Evolutionary conservation across 2,888 invertebrate genomes (phyloP).

Genomic region (Drosophila kuntzei): DNA sequence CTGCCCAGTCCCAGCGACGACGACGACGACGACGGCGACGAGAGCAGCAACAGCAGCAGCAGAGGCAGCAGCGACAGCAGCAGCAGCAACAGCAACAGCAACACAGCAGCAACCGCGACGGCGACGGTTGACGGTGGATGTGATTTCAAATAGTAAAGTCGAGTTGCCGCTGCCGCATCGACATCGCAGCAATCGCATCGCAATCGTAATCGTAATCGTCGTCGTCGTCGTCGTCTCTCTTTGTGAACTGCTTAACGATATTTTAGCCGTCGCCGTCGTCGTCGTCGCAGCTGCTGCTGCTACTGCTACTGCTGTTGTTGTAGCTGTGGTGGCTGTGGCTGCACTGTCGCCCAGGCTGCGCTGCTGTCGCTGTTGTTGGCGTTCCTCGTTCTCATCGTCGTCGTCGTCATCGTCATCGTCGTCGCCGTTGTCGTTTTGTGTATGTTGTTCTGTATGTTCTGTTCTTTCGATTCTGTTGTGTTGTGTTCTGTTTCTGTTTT

Average conservation of each 20-base stretch:
- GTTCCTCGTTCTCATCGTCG: slow-evolving; percentile 17
- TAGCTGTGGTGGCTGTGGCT: slow-evolving; percentile 43
- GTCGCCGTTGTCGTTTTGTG: slow-evolving; percentile 36
- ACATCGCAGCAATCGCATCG: slow-evolving; percentile 65
- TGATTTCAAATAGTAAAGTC: slow-evolving; percentile 75
- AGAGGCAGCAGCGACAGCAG: slow-evolving; percentile 27
- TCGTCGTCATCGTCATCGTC: slow-evolving; percentile 23
- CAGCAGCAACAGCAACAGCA: slow-evolving; percentile 27
- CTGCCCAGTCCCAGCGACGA: slow-evolving; percentile 39
- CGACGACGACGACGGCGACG: slow-evolving; percentile 15
- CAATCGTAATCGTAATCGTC: slow-evolving; percentile 64
- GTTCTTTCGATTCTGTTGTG: slow-evolving; percentile 39
- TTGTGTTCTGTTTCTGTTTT: slow-evolving; percentile 45
- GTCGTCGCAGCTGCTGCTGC: slow-evolving; percentile 28
- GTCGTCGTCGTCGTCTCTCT: slow-evolving; percentile 42
- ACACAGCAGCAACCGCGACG: slow-evolving; percentile 50
- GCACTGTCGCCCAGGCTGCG: slow-evolving; percentile 44
- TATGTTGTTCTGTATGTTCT: slow-evolving; percentile 32
- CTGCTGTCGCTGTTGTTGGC: slow-evolving; percentile 27
- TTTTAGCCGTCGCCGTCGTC: slow-evolving; percentile 15
- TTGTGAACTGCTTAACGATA: slow-evolving; percentile 50
- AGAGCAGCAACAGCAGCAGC: slow-evolving; percentile 1
- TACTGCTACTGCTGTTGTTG: slow-evolving; percentile 25
- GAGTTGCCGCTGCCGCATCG: slow-evolving; percentile 80
- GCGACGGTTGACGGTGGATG: slow-evolving; percentile 56